Evolutionary conservation across 2,888 invertebrate species (phyloP).

Genomic region (Mimas tiliae): DNA sequence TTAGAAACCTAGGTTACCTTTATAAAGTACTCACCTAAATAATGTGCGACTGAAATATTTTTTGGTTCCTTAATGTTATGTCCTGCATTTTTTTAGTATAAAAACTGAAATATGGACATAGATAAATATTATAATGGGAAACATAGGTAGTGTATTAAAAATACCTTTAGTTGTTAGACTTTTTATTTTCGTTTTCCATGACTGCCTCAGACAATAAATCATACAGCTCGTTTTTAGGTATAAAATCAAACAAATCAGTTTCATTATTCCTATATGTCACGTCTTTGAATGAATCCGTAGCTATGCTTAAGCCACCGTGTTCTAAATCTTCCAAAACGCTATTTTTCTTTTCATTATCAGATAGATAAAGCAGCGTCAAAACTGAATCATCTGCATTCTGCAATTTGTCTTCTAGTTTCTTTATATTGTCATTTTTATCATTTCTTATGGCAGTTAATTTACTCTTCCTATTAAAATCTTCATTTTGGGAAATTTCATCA

Average conservation of each 20-base stretch:
- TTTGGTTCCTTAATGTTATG: no score
- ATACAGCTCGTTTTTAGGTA: slow-evolving; percentile 39
- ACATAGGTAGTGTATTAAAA: no score
- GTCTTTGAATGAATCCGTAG: slow-evolving; percentile 36
- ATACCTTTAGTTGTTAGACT: not conserved
- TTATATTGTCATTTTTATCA: not conserved
- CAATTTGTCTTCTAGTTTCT: not conserved
- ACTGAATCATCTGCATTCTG: slow-evolving; percentile 29
- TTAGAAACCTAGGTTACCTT: no score
- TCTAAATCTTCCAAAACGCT: slow-evolving; percentile 33
- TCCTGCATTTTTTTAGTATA: no score
- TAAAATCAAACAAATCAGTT: slow-evolving; percentile 29
- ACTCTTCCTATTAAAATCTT: slow-evolving; percentile 30
- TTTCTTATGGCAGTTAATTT: not conserved
- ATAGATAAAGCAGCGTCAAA: slow-evolving; percentile 49
- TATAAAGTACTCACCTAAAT: no score
- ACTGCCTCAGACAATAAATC: slow-evolving; percentile 37
- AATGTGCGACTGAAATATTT: no score
- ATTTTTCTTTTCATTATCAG: slow-evolving; percentile 46
- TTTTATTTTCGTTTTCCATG: slow-evolving; percentile 30
- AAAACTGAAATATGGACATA: no score
- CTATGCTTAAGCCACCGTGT: slow-evolving; percentile 36
- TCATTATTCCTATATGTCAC: slow-evolving; percentile 38
- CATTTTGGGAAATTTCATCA: slow-evolving; percentile 16
- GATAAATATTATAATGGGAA: no score